Evolutionary conservation across 2,113 vertebrate genomes (phyloP), one percentile per base, ranked within the genome.

Genomic region (Pyrgilauda ruficollis): DNA sequence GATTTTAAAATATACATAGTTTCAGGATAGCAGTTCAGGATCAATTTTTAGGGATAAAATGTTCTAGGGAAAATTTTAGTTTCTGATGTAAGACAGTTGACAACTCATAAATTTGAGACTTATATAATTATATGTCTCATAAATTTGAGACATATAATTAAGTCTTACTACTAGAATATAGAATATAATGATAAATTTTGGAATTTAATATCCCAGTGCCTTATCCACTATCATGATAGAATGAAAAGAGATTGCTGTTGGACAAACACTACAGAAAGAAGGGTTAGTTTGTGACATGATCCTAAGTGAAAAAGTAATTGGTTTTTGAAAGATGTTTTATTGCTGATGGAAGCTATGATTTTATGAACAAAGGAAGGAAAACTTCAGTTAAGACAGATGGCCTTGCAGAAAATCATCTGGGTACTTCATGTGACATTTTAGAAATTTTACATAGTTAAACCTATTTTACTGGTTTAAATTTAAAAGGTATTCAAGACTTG

Each of bases 391-490:
- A 76, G 28, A 47, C 13, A 79, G 22, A 30, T 15, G 4, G 26
- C 4, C 3, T 78, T 93, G 30, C 13, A 83, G 50, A 82, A 96
- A 95, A 85, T 80, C 46, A 56, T 69, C 62, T 91, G 62, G 18
- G 10, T 43, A 58, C 56, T 93, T 97, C 35, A 82, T 87, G 19
- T 56, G 33, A 15, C 6, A 1, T 92, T 83, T 85, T 55, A 82
- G 62, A 91, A 83, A 15, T 91, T 95, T 94, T 80, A 26, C 33
- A 39, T 19, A 47, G 50, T 78, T 80, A 89, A 92, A 68, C 31
- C 4, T 88, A 37, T 79, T 97, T 90, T 82, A 20, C 7, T 87
- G 10, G 28, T 90, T 95, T 95, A 62, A 89, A 84, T 84, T 64
- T 83, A 84, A 90, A 86, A 52, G 44, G 6, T 21, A 68, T 84